Evolutionary conservation across 2,113 vertebrate genomes (phyloP), one percentile per base, ranked within the genome.

Genomic region (Myotis lucifugus): DNA sequence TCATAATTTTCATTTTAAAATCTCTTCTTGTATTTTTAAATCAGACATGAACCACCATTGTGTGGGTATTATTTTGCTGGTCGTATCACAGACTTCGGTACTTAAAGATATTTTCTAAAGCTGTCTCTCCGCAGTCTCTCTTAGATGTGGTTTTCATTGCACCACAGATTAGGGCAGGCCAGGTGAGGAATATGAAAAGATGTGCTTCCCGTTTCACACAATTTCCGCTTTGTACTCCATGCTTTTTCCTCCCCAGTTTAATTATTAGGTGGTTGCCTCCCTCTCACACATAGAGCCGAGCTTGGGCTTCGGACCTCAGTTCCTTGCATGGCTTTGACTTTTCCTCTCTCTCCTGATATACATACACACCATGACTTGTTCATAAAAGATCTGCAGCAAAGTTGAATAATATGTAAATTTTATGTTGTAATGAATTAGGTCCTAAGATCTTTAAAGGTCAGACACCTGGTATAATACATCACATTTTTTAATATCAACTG

Each of bases 321-420:
- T 83, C 56, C 34, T 72, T 67, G 64, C 32, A 67, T 2, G 2
- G 94, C 66, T 84, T 93, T 94, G 95, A 42, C 70, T 97, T 97
- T 95, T 95, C 94, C 90, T 94, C 95, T 98, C 97, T 90, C 79
- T 97, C 98, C 98, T 98, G 96, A 97, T 94, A 97, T 95, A 97
- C 95, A 74, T 94, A 98, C 94, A 96, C 93, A 93, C 97, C 96
- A 96, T 98, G 98, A 98, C 98, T 98, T 98, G 98, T 98, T 98
- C 98, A 96, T 98, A 98, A 98, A 98, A 98, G 96, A 97, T 97
- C 98, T 97, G 97, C 95, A 64, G 98, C 98, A 97, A 98, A 98
- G 98, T 98, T 98, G 98, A 98, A 98, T 98, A 98, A 98, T 98
- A 98, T 98, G 98, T 98, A 98, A 98, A 98, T 98, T 98, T 98